phyloP scores from a whole-genome alignment of 2,113 vertebrate genomes.

The Elephantulus edwardii region DNA sequence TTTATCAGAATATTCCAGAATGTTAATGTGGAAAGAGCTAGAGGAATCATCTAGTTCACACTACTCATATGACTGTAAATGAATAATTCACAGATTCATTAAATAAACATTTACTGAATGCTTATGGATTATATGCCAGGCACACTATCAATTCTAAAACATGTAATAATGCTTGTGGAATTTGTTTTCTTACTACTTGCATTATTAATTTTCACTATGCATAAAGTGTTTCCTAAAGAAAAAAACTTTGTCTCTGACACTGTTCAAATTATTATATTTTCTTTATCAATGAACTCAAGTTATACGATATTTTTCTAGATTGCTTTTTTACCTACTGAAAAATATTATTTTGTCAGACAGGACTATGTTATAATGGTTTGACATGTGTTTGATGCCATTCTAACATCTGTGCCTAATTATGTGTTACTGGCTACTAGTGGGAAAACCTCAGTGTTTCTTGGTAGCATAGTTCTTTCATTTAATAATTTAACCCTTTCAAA shows the following conservation, averaged over 20 bases:
- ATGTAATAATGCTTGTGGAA: not conserved
- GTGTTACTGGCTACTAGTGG: not conserved
- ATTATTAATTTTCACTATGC: slow-evolving; percentile 30
- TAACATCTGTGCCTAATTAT: not conserved
- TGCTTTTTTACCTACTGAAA: slow-evolving; percentile 39
- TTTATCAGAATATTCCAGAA: not conserved
- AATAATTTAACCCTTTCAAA: not conserved
- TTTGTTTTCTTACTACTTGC: slow-evolving; percentile 23
- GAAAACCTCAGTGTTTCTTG: slow-evolving; percentile 3
- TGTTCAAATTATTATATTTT: slow-evolving; percentile 38
- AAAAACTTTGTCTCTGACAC: not conserved
- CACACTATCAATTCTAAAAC: not conserved
- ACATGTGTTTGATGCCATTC: not conserved
- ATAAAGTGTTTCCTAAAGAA: not conserved
- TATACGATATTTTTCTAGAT: not conserved
- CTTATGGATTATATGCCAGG: not conserved
- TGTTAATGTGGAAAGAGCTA: slow-evolving; percentile 41
- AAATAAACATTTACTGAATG: slow-evolving; percentile 19
- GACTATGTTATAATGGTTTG: not conserved
- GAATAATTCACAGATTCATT: slow-evolving; percentile 43
- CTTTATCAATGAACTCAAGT: not conserved
- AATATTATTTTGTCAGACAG: not conserved
- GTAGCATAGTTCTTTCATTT: not conserved
- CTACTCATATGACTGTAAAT: slow-evolving; percentile 35
- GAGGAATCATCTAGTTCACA: not conserved